Evolutionary conservation across 1,140 invertebrate genomes (phyloP).

Genomic region (Probaryconus sp.): DNA sequence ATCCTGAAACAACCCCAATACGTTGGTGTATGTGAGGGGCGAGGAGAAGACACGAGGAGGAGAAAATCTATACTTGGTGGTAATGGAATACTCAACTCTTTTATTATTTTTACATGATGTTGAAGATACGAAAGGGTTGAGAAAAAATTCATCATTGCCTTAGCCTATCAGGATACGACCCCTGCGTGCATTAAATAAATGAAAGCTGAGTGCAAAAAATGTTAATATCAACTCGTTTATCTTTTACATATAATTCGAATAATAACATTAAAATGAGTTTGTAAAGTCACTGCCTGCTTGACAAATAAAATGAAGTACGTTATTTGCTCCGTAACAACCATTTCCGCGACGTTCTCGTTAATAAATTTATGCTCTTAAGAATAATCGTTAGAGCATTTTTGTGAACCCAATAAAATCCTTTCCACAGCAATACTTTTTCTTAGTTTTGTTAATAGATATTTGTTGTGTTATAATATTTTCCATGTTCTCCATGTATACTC

Average conservation of each 20-base stretch:
- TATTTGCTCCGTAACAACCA: neutral
- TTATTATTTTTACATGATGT: constrained; percentile 62
- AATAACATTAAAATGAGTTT: constrained; percentile 33
- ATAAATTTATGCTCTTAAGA: constrained; percentile 13
- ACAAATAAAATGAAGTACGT: constrained; percentile 25
- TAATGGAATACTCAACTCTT: constrained; percentile 59
- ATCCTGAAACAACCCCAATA: constrained; percentile 49
- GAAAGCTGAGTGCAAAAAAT: constrained; percentile 45
- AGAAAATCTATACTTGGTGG: constrained; percentile 54
- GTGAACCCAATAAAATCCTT: too few relatives aligned
- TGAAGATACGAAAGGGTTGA: constrained; percentile 50
- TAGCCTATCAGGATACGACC: constrained; percentile 46
- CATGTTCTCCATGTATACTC: too few relatives aligned
- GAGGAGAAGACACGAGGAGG: constrained; percentile 22
- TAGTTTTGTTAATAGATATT: too few relatives aligned
- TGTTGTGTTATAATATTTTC: too few relatives aligned
- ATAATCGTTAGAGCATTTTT: neutral
- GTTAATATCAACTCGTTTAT: constrained; percentile 47
- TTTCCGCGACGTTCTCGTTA: constrained; percentile 25
- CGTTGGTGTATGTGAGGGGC: constrained; percentile 34
- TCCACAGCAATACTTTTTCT: too few relatives aligned
- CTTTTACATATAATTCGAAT: constrained; percentile 42
- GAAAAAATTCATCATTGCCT: constrained; percentile 58
- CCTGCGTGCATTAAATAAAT: constrained; percentile 51
- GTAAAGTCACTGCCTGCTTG: constrained; percentile 14